Percentiles rank a stretch among this genome's conserved stretches.
Conservation (phyloP, 2,797 vertebrate genomes). For the Tiaroga cobitis region DNA sequence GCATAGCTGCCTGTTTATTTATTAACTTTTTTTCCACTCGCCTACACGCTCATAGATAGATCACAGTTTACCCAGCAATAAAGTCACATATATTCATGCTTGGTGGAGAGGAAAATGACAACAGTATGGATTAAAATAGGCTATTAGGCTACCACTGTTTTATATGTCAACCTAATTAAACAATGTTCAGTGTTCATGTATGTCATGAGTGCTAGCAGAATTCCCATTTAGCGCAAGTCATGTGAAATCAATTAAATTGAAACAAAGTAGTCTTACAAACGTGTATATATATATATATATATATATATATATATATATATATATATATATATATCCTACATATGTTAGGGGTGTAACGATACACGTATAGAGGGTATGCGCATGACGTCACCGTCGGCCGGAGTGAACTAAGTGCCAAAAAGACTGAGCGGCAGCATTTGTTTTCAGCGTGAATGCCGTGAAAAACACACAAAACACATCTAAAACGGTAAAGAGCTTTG, state of each 20-base stretch:
- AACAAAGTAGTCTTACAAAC: background rate
- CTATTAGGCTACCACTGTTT: background rate
- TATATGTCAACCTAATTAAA: background rate
- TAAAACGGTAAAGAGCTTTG: too few relatives aligned
- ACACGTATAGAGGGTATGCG: too few relatives aligned
- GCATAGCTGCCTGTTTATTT: background rate
- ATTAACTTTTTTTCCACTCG: background rate
- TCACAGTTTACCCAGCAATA: constrained; percentile 1
- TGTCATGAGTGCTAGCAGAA: background rate
- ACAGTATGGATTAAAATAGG: background rate
- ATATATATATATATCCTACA: too few relatives aligned
- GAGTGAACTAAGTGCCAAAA: too few relatives aligned
- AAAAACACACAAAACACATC: too few relatives aligned
- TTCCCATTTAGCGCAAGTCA: background rate
- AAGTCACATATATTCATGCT: background rate
- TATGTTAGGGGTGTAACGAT: too few relatives aligned
- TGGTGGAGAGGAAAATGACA: background rate
- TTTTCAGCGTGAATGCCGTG: too few relatives aligned
- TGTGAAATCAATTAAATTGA: background rate
- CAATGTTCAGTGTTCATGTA: background rate
- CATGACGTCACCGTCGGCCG: too few relatives aligned
- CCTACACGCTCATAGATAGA: background rate
- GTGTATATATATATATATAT: background rate
- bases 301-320: too few relatives aligned
- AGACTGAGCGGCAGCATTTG: too few relatives aligned